Conservation (phyloP, 2,888 invertebrate genomes). For the Steinernema scapterisci region DNA sequence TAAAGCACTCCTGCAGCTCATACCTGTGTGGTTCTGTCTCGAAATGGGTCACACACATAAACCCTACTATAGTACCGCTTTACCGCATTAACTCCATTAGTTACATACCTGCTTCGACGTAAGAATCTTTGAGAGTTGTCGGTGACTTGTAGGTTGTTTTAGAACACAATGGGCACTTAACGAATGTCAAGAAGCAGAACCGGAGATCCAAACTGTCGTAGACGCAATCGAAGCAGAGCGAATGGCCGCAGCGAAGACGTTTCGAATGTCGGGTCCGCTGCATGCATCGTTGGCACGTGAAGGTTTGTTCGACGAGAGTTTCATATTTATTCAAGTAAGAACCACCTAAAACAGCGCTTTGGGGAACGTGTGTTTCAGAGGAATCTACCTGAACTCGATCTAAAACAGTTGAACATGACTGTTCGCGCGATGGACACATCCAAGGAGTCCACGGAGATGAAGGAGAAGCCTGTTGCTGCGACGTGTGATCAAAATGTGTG, state of each 20-base stretch:
- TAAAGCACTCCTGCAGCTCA: too few relatives aligned
- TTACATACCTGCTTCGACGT: background rate
- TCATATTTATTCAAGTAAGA: background rate
- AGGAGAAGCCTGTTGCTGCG: background rate
- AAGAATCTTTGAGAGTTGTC: background rate
- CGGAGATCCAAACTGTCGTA: background rate
- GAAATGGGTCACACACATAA: too few relatives aligned
- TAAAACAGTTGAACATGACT: background rate
- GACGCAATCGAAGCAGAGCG: background rate
- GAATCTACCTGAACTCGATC: background rate
- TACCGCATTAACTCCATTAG: too few relatives aligned
- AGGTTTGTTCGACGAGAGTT: background rate
- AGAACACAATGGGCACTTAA: background rate
- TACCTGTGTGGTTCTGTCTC: too few relatives aligned
- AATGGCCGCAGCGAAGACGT: background rate
- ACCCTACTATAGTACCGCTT: too few relatives aligned
- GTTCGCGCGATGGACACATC: background rate
- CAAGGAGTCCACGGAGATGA: background rate
- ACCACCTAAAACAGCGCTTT: too few relatives aligned
- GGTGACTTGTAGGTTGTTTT: background rate
- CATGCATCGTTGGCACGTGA: background rate
- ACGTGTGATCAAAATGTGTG: too few relatives aligned
- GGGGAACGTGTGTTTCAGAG: background rate
- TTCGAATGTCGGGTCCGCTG: background rate
- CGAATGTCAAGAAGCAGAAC: background rate